Conservation (phyloP, 1,140 invertebrate species). For the Gyrodactylus bullatarudis region DNA sequence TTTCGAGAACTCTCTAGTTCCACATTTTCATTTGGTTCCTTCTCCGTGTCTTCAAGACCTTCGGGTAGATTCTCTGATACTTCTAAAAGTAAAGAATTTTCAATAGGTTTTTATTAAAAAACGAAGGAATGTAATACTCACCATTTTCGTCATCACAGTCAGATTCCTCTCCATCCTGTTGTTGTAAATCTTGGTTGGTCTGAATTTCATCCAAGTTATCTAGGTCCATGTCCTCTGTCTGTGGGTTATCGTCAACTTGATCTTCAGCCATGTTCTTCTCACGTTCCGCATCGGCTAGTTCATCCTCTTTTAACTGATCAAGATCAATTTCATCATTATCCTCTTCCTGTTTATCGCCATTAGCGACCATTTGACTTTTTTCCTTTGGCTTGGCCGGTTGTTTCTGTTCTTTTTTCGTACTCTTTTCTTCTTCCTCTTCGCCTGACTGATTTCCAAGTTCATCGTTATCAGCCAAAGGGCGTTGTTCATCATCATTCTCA, state of each 20-base stretch:
- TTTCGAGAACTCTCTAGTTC: not conserved
- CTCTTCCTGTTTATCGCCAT: conserved; percentile 14
- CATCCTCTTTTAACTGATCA: conserved; percentile 12
- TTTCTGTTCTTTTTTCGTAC: conserved; percentile 6
- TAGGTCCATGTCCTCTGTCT: conserved; percentile 10
- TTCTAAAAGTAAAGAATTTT: not conserved
- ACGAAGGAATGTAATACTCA: not conserved
- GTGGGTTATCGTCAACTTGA: conserved; percentile 14
- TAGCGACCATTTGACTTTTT: conserved; percentile 17
- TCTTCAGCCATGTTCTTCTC: conserved; percentile 11
- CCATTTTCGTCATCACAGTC: conserved; percentile 9
- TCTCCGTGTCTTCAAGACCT: not conserved
- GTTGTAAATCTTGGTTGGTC: not conserved
- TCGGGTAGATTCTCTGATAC: not conserved
- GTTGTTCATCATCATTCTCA: conserved; percentile 10
- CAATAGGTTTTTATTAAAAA: too few relatives aligned
- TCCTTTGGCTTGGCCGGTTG: conserved; percentile 5
- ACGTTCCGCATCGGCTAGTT: conserved; percentile 10
- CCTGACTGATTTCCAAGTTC: conserved; percentile 28
- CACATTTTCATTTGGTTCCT: not conserved
- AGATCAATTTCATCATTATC: conserved; percentile 9
- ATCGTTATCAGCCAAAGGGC: conserved; percentile 32
- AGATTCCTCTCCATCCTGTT: conserved; percentile 1
- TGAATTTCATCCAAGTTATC: not conserved
- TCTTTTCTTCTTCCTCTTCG: conserved; percentile 4